A percentile compares a stretch with the other conserved stretches of the same genome.
These are phyloP conservation scores for Boloria selene DNA, from an alignment of 2,888 invertebrate species.

Conservation along the genomic window DNA sequence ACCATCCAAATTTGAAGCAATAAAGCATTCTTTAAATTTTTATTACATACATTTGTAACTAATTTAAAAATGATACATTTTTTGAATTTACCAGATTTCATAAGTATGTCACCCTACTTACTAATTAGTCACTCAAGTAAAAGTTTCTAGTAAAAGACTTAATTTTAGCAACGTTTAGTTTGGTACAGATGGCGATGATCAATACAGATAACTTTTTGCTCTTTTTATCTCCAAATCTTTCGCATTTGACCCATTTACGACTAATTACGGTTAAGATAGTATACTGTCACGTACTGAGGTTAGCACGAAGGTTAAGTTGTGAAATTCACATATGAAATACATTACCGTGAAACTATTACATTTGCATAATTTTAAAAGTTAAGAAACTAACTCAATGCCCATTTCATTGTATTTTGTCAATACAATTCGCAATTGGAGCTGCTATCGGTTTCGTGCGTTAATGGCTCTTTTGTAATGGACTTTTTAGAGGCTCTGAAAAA, in stretches of 20 bases:
- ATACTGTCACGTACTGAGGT: constrained; percentile 55
- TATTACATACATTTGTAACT: background rate
- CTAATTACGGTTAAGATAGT: constrained; percentile 44
- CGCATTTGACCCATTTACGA: constrained; percentile 43
- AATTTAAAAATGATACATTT: background rate
- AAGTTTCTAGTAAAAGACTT: too few relatives aligned
- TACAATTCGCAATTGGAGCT: constrained; percentile 44
- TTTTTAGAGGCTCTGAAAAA: constrained; percentile 15
- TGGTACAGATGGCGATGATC: constrained; percentile 4
- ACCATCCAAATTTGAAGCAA: constrained; percentile 24
- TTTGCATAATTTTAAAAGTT: constrained; percentile 58
- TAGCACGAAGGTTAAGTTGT: constrained; percentile 48
- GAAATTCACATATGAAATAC: constrained; percentile 54
- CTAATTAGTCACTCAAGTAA: too few relatives aligned
- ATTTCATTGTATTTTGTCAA: constrained; percentile 44
- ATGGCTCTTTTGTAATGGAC: constrained; percentile 29
- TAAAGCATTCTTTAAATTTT: constrained; percentile 3
- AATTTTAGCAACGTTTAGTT: background rate
- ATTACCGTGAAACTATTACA: constrained; percentile 49
- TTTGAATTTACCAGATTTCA: too few relatives aligned
- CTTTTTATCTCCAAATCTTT: constrained; percentile 25
- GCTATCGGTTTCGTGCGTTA: constrained; percentile 42
- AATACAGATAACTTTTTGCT: constrained; percentile 25
- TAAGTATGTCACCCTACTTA: too few relatives aligned
- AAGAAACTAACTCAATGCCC: constrained; percentile 51